These are phyloP conservation scores for Acinonyx jubatus DNA, from an alignment of 2,113 vertebrate species.

Conservation along the genomic window DNA sequence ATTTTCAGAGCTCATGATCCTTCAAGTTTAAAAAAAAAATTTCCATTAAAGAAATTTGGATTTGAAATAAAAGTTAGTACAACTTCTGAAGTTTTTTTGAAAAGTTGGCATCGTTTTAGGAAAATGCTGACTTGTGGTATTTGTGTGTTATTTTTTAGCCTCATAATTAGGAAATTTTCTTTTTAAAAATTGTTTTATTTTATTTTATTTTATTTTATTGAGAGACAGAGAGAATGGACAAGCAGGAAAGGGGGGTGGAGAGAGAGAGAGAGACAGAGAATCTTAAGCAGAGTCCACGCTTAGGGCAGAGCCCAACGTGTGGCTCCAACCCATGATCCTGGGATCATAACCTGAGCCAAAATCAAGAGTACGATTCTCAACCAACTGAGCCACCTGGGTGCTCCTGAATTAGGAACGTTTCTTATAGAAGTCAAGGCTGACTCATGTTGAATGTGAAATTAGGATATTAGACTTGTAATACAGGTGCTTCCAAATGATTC, in stretches of 20 bases:
- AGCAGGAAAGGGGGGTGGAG: no score
- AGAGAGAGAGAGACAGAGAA: no score
- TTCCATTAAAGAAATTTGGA: not conserved
- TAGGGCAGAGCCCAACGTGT: no score
- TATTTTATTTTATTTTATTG: no score
- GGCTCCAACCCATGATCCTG: no score
- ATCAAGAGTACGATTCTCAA: no score
- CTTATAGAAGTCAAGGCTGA: not conserved
- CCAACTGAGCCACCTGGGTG: no score
- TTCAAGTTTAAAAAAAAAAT: conserved; percentile 19
- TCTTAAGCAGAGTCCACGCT: no score
- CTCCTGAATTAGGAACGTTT: not conserved
- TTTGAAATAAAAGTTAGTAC: not conserved
- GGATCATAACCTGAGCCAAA: no score
- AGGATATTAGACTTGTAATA: not conserved
- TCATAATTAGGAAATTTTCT: not conserved
- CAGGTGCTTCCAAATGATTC: not conserved
- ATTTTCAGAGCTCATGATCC: not conserved
- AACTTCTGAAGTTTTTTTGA: not conserved
- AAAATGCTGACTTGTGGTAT: not conserved
- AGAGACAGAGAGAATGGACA: no score
- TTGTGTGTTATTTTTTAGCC: not conserved
- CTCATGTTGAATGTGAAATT: not conserved
- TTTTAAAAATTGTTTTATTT: no score
- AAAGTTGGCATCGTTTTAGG: not conserved